Percentiles rank a stretch among this genome's conserved stretches.
Evolutionary conservation across 1,140 invertebrate genomes (phyloP).

Genomic region (Globodera rostochiensis): DNA sequence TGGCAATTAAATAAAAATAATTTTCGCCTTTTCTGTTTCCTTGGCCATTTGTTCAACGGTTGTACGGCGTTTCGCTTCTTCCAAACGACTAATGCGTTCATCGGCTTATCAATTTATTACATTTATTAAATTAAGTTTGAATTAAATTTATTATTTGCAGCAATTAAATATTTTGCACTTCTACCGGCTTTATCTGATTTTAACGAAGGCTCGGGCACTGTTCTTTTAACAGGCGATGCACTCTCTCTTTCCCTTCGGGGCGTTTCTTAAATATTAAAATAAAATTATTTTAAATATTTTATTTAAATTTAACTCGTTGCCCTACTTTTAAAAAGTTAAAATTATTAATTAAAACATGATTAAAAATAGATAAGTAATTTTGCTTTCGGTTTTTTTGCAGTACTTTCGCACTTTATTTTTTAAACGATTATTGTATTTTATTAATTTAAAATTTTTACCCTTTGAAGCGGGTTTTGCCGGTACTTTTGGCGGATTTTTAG

Average conservation of each 20-base stretch:
- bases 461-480: neutral
- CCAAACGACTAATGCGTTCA: slow-evolving; percentile 7
- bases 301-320: neutral
- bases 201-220: neutral
- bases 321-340: neutral
- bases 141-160: neutral
- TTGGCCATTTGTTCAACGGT: slow-evolving; percentile 29
- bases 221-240: neutral
- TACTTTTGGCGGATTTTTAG: neutral
- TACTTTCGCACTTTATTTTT: neutral
- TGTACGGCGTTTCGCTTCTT: slow-evolving; percentile 13
- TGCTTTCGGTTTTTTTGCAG: neutral
- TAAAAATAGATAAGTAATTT: neutral
- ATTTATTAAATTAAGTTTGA: neutral
- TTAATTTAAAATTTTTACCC: neutral
- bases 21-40: slow-evolving; percentile 9
- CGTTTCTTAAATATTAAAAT: neutral
- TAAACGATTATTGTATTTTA: neutral
- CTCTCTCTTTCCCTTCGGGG: neutral
- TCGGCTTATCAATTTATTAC: neutral
- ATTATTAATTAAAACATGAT: neutral
- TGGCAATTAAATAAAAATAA: neutral
- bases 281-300: too few species aligned
- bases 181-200: neutral
- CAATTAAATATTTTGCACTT: neutral